Conservation (phyloP, 2,797 vertebrate genomes). For the Thripadectes ignobilis region DNA sequence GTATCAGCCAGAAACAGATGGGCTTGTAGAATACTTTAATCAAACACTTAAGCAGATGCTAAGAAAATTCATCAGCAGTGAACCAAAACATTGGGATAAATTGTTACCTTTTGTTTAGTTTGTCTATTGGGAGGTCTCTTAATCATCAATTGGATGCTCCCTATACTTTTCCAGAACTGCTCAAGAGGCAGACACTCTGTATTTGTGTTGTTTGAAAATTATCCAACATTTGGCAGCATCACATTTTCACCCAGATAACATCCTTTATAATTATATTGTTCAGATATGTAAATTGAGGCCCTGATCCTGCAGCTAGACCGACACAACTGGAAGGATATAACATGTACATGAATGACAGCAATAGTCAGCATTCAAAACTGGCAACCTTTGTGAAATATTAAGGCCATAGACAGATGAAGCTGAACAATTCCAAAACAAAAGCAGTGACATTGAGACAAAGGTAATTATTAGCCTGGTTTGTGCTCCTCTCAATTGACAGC, state of each 20-base stretch:
- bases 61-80: slow-evolving; percentile 73
- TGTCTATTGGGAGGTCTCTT: slow-evolving; percentile 55
- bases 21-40: slow-evolving; percentile 70
- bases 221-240: background rate
- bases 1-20: slow-evolving; percentile 77
- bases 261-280: slow-evolving; percentile 20
- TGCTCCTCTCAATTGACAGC: background rate
- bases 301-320: background rate
- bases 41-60: slow-evolving; percentile 76
- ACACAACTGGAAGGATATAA: background rate
- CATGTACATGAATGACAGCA: background rate
- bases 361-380: background rate
- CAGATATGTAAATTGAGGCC: background rate
- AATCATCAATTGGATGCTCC: slow-evolving; percentile 27
- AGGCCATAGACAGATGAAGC: background rate
- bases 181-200: background rate
- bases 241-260: background rate
- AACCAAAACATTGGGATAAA: slow-evolving; percentile 72
- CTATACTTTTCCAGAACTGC: slow-evolving; percentile 14
- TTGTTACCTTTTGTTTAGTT: slow-evolving; percentile 71
- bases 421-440: background rate
- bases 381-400: background rate
- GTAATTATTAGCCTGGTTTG: background rate
- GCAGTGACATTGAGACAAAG: background rate
- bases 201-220: slow-evolving; percentile 25